Evolutionary conservation across 2,888 invertebrate genomes (phyloP).

Genomic region (Rhopalosiphum nymphaeae): DNA sequence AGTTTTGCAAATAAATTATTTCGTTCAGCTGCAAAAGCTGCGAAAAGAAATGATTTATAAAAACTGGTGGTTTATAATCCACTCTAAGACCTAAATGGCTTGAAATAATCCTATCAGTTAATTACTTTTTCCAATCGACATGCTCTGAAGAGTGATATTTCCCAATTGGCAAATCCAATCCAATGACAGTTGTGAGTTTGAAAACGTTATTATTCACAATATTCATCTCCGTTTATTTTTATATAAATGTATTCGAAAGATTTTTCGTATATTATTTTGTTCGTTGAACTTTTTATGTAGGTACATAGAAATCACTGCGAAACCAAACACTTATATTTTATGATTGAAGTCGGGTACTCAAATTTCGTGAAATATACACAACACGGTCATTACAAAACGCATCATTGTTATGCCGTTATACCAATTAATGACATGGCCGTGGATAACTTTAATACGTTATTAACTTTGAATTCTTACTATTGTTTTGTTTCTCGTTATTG

Average conservation of each 20-base stretch:
- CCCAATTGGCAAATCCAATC: background rate
- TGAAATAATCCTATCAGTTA: slow-evolving; percentile 45
- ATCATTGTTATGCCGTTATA: background rate
- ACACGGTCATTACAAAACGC: background rate
- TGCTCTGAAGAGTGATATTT: background rate
- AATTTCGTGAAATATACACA: background rate
- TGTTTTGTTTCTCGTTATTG: background rate
- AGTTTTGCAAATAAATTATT: slow-evolving; percentile 26
- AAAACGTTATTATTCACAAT: background rate
- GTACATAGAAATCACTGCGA: background rate
- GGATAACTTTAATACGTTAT: background rate
- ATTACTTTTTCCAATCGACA: slow-evolving; percentile 35
- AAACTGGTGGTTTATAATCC: slow-evolving; percentile 27
- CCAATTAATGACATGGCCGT: background rate
- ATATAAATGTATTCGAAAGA: background rate
- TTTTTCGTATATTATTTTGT: background rate
- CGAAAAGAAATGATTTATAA: slow-evolving; percentile 22
- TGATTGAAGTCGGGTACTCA: background rate
- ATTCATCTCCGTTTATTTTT: background rate
- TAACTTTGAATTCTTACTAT: background rate
- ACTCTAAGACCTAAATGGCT: slow-evolving; percentile 7
- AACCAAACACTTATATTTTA: background rate
- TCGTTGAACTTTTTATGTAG: background rate
- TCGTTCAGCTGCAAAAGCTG: background rate
- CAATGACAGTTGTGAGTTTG: background rate